Base-by-base conservation (phyloP, 2,113 vertebrate species). In the Vidua chalybeata region DNA sequence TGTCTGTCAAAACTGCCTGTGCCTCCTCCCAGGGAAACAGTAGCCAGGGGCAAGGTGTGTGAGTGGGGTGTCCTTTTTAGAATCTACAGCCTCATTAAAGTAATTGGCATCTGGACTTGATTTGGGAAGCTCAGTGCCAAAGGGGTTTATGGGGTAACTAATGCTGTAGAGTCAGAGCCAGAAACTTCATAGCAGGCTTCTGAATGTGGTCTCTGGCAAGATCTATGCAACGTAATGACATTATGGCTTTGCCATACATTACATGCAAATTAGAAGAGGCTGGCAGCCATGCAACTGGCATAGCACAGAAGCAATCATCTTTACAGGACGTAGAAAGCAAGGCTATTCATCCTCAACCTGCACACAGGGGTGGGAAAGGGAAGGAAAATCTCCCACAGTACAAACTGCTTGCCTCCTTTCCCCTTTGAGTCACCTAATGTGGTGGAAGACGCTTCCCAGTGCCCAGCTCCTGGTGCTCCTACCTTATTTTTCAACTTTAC, bases 221-320 rank as follows among this genome's bases (percentile, higher is more conserved):
- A 73, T 76, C 74, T 69, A 23, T 11, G 58, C 82, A 93, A 83
- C 54, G 46, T 91, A 87, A 90, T 67, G 74, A 68, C 87, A 77
- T 87, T 92, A 84, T 77, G 71, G 85, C 63, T 87, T 91, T 90
- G 61, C 86, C 93, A 95, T 93, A 95, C 46, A 78, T 92, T 93
- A 88, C 89, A 87, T 92, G 88, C 58, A 95, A 93, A 92, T 95
- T 58, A 94, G 87, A 87, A 89, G 62, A 72, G 75, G 24, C 74
- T 96, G 95, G 94, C 93, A 94, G 58, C 62, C 77, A 59, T 17
- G 56, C 86, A 97, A 13, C 55, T 89, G 87, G 85, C 90, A 92
- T 9, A 69, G 86, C 35, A 69, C 9, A 76, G 37, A 51, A 92
- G 80, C 78, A 94, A 81, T 93, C 58, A 75, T 37, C 54, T 71